Base-by-base conservation (phyloP, 30 jellyfish, hydroid and myxozoan species). In the Pelagia noctiluca region DNA sequence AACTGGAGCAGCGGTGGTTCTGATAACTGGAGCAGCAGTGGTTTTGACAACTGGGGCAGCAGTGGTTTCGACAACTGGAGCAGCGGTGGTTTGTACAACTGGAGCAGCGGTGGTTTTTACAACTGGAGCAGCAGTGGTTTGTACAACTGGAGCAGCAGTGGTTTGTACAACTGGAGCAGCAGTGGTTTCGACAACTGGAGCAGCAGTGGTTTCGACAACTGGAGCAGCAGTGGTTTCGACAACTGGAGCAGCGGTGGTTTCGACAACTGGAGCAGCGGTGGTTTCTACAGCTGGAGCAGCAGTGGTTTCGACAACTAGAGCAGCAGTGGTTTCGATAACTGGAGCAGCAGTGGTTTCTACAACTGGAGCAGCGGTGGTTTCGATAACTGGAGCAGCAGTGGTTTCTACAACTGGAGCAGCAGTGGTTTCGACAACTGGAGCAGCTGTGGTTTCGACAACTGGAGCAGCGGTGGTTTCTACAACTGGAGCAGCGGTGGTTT, bases 281-380 rank as follows among this genome's bases (percentile, higher is more conserved):
- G 91, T 63, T 46, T 33, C 84, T 11, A 32, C 84, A 49, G 33
- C 77, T 54, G 84, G 63, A 7, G 76, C 84, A 38, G 68, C 91
- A 37, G 84, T 81, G 16, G 83, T 50, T n/a, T 63, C 84, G 23
- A 66, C 50, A 29, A 37, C 46, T 32, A n/a, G n/a, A n/a, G 91
- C 52, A 0, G 74, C 91, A 0, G 76, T 48, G 1, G 84, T 70
- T 50, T 35, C 80, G 8, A 33, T 65, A 10, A 67, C 71, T 42
- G 75, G 84, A 38, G 84, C 77, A 42, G 84, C 91, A 21, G 83
- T 64, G 1, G 91, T 38, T 49, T 46, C 84, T 1, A 47, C 87
- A 69, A 50, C 87, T 24, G 93, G 87, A 12, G 86, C 87, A 50
- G 42, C 93, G 2, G 93, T 83, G 18, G 81, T 71, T 53, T 83